Base-by-base conservation (phyloP, 2,888 invertebrate species). In the Minunthozetes semirufus region DNA sequence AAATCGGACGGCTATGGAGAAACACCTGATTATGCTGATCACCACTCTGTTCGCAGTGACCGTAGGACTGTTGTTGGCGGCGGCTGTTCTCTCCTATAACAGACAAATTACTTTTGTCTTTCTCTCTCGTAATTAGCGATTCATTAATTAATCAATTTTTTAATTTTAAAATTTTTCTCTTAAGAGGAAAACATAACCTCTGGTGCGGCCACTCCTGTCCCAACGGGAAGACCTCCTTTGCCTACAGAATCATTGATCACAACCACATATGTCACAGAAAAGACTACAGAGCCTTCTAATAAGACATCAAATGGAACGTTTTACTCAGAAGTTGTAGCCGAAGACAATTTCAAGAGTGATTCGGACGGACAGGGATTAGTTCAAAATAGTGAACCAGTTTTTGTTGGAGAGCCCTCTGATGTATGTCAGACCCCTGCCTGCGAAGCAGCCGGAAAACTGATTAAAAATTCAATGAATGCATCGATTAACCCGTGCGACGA, bases 401-500 rank as follows among this genome's bases (percentile, higher is more conserved):
- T 9, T 19, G 50, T 50, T 2, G 5, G 8, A 73, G 11, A 33
- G 5, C 17, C 25, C 2, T 4, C 61, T 19, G 29, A 50, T 19
- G 15, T 75, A 13, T 75, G 75, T n/a, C n/a, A 38, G 11, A 73
- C 59, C 9, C 29, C 13, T 27, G 56, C 56, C 33, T 75, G 75
- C 53, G 17, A 73, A 46, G 19, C 19, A 1, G 56, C 71, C 9
- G 75, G 72, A 15, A n/a, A 75, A 19, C 17, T 59, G 11, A 73
- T 75, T 17, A 25, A 17, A 19, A 29, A 25, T 11, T n/a, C 56
- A 27, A 1, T 75, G 6, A 72, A 75, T 42, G 13, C 0, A 8
- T 38, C 72, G 1, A 29, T 59, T 4, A 46, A 75, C n/a, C 75
- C 75, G 15, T 75, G 75, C 56, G 72, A 72, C 25, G 72, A 72